Evolutionary conservation across 2,888 invertebrate species (phyloP).

Genomic region (Diplolepis rosae): DNA sequence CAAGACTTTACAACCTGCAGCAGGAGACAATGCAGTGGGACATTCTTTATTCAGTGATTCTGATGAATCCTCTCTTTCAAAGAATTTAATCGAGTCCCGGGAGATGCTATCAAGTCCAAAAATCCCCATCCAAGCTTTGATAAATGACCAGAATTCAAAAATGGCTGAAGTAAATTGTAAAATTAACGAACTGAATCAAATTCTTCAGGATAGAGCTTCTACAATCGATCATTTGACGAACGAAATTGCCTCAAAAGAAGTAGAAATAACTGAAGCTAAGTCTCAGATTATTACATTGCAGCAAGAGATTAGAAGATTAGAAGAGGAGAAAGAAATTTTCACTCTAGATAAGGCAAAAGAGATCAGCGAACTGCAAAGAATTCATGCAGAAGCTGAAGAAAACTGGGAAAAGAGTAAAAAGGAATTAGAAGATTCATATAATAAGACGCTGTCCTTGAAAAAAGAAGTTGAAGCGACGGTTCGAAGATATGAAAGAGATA

Average conservation of each 20-base stretch:
- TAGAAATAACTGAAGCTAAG: constrained; percentile 36
- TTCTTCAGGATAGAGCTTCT: constrained; percentile 58
- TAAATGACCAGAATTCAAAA: neutral
- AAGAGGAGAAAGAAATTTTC: constrained; percentile 51
- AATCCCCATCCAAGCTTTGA: neutral
- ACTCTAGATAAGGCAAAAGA: constrained; percentile 54
- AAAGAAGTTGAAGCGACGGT: constrained; percentile 55
- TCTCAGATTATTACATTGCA: constrained; percentile 48
- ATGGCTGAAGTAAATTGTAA: constrained; percentile 41
- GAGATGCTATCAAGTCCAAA: neutral
- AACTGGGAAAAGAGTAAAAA: constrained; percentile 51
- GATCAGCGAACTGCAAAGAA: constrained; percentile 50
- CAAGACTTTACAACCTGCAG: constrained; percentile 29
- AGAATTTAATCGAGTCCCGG: neutral
- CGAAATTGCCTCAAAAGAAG: constrained; percentile 51
- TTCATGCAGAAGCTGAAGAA: constrained; percentile 48
- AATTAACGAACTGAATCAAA: constrained; percentile 57
- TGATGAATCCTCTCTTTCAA: constrained; percentile 13
- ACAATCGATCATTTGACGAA: constrained; percentile 57
- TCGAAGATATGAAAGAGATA: constrained; percentile 57
- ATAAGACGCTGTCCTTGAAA: constrained; percentile 45
- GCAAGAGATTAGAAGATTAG: constrained; percentile 50
- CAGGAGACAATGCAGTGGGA: constrained; percentile 35
- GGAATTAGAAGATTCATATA: constrained; percentile 53
- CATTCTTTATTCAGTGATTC: constrained; percentile 32